Percentiles rank a stretch among this genome's conserved stretches.
Conservation (phyloP, 92 coral and sea anemone genomes). For the Phymanthus crucifer region DNA sequence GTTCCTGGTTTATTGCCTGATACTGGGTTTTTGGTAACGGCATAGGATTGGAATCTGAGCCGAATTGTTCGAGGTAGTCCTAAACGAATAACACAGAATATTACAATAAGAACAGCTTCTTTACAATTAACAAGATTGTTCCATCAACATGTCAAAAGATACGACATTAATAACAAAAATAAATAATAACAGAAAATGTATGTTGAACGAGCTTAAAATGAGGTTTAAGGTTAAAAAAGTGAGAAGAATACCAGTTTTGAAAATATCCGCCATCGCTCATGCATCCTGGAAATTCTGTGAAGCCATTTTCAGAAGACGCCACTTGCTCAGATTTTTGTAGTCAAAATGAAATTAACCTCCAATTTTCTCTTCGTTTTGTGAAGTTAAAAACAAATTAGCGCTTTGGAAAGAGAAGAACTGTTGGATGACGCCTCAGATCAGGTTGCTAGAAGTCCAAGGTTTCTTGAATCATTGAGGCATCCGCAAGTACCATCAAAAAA, state of each 20-base stretch:
- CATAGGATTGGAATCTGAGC: conserved; percentile 15
- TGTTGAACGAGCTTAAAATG: not conserved
- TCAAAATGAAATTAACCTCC: not conserved
- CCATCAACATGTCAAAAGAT: conserved; percentile 17
- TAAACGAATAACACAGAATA: not conserved
- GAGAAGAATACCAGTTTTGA: no score
- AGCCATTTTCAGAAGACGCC: not conserved
- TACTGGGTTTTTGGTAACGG: conserved; percentile 8
- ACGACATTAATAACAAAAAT: not conserved
- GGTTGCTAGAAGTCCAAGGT: no score
- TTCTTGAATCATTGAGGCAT: not conserved
- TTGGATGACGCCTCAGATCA: no score
- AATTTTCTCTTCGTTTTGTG: not conserved
- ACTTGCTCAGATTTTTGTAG: not conserved
- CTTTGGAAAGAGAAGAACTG: not conserved
- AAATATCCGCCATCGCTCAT: no score
- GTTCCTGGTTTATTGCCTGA: conserved; percentile 1
- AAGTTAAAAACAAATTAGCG: not conserved
- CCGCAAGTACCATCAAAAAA: not conserved
- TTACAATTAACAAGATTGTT: conserved; percentile 11
- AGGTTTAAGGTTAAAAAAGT: not conserved
- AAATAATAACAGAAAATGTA: not conserved
- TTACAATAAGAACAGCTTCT: not conserved
- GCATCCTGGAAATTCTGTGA: no score
- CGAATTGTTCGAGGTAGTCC: conserved; percentile 8